A percentile compares a stretch with the other conserved stretches of the same genome.
Conservation (phyloP, 1,140 invertebrate species). For the Rhyacophila brunnea region DNA sequence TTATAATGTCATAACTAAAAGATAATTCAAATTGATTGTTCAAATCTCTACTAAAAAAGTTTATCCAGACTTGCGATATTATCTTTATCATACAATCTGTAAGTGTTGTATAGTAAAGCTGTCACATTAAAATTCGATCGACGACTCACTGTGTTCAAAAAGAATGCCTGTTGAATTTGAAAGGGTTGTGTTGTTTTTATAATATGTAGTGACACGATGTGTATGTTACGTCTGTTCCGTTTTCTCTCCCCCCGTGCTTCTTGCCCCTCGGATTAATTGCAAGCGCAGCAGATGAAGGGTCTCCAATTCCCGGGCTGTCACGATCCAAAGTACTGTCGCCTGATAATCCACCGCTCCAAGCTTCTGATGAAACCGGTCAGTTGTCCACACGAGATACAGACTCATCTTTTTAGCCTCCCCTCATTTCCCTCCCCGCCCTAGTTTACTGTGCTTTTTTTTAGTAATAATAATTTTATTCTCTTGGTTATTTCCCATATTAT, state of each 20-base stretch:
- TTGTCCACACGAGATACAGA: conserved; percentile 31
- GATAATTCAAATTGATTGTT: no score
- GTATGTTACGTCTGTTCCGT: conserved; percentile 34
- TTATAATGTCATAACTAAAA: no score
- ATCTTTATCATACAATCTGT: no score
- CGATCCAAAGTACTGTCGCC: conserved; percentile 90
- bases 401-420: conserved; percentile 18
- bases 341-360: conserved; percentile 90
- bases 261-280: conserved; percentile 38
- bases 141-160: no score
- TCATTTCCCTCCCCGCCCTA: no score
- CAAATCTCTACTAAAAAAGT: no score
- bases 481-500: background rate
- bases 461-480: background rate
- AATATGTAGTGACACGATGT: conserved; percentile 7
- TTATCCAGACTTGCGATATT: no score
- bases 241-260: conserved; percentile 28
- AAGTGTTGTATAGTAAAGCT: no score
- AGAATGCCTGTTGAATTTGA: no score
- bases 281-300: conserved; percentile 79
- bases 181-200: background rate
- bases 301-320: conserved; percentile 92
- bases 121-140: no score
- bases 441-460: conserved; percentile 9
- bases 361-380: conserved; percentile 93